Percentiles rank a stretch among this genome's conserved stretches.
phyloP scores from a whole-genome alignment of 2,797 vertebrate species.

The Merluccius polli region DNA sequence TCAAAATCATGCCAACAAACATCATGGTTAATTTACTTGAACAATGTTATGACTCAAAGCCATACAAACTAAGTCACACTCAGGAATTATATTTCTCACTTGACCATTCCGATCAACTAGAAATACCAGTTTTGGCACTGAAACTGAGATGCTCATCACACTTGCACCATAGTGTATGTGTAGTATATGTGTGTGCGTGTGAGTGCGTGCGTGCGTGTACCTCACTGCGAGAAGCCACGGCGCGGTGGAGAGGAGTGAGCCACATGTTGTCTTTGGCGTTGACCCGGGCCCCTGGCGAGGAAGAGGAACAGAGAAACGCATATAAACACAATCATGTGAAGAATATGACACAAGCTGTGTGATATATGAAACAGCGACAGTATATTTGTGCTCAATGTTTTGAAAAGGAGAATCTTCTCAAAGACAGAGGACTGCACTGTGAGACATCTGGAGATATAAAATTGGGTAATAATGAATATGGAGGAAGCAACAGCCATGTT shows the following conservation, averaged over 20 bases:
- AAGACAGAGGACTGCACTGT: no score
- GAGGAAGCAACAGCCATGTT: no score
- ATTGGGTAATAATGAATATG: no score
- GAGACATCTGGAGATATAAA: no score
- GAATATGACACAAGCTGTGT: no score
- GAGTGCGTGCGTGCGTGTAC: slow-evolving; percentile 65
- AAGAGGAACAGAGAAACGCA: slow-evolving; percentile 26
- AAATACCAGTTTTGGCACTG: not conserved
- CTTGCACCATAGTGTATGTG: not conserved
- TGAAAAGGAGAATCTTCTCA: no score
- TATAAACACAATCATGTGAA: no score
- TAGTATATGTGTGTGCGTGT: slow-evolving; percentile 9
- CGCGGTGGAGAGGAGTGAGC: slow-evolving; percentile 94
- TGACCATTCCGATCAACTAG: not conserved
- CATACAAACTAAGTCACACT: not conserved
- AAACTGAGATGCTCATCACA: not conserved
- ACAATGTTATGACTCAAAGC: not conserved
- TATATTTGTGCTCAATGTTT: no score
- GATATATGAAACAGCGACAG: no score
- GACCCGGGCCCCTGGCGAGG: slow-evolving; percentile 86
- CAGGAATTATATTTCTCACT: not conserved
- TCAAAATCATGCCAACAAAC: no score
- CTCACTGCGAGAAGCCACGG: slow-evolving; percentile 93
- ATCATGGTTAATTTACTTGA: not conserved
- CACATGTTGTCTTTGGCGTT: slow-evolving; percentile 99